Evolutionary conservation across 2,797 vertebrate species (phyloP).

Genomic region (Catostomus latipinnis): DNA sequence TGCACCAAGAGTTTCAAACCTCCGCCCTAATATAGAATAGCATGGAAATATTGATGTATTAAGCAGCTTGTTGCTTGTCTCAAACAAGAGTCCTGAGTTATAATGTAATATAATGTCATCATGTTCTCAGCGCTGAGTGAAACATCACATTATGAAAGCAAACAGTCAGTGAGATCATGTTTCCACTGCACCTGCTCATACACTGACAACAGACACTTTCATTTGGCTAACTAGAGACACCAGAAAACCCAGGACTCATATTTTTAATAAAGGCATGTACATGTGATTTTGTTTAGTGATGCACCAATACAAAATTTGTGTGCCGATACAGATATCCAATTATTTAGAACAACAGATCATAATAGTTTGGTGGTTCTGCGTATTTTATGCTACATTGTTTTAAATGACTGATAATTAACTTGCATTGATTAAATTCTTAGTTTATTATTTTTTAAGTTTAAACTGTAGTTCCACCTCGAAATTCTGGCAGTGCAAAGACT

Average conservation of each 20-base stretch:
- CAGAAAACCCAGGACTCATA: not conserved
- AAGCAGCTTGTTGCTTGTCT: slow-evolving; percentile 20
- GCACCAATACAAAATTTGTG: no score
- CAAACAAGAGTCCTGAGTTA: not conserved
- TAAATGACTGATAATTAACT: no score
- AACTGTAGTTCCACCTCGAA: no score
- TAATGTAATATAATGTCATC: slow-evolving; percentile 35
- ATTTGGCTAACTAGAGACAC: slow-evolving; percentile 57
- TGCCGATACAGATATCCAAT: no score
- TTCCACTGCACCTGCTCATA: slow-evolving; percentile 46
- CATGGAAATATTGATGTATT: slow-evolving; percentile 37
- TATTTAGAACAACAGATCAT: no score
- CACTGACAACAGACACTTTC: slow-evolving; percentile 35
- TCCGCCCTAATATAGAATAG: slow-evolving; percentile 18
- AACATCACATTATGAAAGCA: slow-evolving; percentile 43
- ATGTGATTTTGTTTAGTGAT: no score
- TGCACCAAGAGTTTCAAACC: slow-evolving; percentile 23
- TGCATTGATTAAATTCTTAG: no score
- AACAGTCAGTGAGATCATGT: slow-evolving; percentile 44
- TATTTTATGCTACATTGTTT: no score
- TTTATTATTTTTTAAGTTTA: no score
- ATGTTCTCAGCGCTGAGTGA: slow-evolving; percentile 37
- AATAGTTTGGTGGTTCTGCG: no score
- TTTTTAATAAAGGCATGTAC: not conserved
- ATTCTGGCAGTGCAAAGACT: no score